Evolutionary conservation across 2,888 invertebrate genomes (phyloP), one percentile per base, ranked within the genome.

Genomic region (Drosophila hamatofila): DNA sequence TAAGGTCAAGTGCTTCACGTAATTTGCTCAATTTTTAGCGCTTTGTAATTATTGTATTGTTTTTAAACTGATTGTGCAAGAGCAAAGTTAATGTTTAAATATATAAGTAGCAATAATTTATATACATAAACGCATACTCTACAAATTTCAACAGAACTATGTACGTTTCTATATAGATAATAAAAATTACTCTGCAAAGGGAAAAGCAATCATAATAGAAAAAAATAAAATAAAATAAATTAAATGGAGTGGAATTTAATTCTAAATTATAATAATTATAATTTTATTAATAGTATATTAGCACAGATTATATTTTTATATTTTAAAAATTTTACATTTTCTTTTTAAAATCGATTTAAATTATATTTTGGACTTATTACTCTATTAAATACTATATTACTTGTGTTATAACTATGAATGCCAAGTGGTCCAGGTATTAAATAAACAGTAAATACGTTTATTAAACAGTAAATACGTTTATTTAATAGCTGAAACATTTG

Each of bases 21-120:
- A 86, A 75, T 83, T 85, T 85, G 84, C 84, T 85, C 84, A 85
- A 85, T 85, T 86, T 81, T 81, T 67, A 60, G 72, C 78, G 87
- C 88, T 88, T 85, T 83, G 78, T 76, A 78, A 78, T 72, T 85
- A 63, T 67, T 42, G 64, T 71, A 68, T 80, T 61, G 69, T 75
- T 71, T 70, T 46, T 75, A 64, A 59, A 64, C 48, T 48, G 65
- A 61, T 60, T 67, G 64, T 74, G 79, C 67, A 58, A 61, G 71
- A 80, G 81, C 75, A 75, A 71, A 82, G 85, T 83, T 67, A 82
- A 83, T 88, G 86, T 88, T 83, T 85, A 80, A 85, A 56, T 57
- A n/a, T 75, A 48, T 84, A 88, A 88, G 87, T 85, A 85, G 84
- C 67, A 68, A 72, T 84, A 86, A 82, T 75, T 75, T 51, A 83